These are phyloP conservation scores for Macropis europaea DNA, from an alignment of 2,888 invertebrate genomes.

Conservation along the genomic window DNA sequence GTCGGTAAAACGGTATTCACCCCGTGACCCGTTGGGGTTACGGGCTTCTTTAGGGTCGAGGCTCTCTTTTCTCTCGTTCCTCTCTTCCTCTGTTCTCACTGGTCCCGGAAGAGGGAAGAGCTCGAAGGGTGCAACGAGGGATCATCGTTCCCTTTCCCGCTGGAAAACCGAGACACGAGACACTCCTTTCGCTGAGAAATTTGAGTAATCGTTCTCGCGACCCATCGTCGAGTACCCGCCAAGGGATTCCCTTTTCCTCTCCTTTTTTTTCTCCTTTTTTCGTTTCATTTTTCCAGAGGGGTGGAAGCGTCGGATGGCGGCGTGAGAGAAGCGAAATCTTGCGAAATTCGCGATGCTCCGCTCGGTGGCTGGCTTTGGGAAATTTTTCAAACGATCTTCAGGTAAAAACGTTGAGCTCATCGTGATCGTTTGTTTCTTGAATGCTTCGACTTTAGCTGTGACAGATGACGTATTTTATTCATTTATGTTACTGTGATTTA, in stretches of 20 bases:
- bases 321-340: conserved; percentile 31
- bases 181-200: conserved; percentile 73
- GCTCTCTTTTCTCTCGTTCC: conserved; percentile 35
- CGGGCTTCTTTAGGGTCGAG: conserved; percentile 42
- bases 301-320: conserved; percentile 12
- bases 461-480: too few species aligned
- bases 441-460: too few species aligned
- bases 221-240: conserved; percentile 25
- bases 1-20: conserved; percentile 80
- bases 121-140: conserved; percentile 17
- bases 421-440: too few species aligned
- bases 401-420: too few species aligned
- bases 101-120: conserved; percentile 13
- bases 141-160: conserved; percentile 48
- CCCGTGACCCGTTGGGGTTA: conserved; percentile 73
- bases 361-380: background rate
- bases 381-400: too few species aligned
- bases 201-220: conserved; percentile 65
- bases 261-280: background rate
- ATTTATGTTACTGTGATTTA: too few species aligned
- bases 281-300: too few species aligned
- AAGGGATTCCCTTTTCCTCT: conserved; percentile 12
- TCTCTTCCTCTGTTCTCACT: conserved; percentile 48
- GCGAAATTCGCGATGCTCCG: background rate
- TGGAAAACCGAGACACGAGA: conserved; percentile 58